These are phyloP conservation scores for Trichacis sp. DNA, from an alignment of 2,888 invertebrate genomes.

Conservation along the genomic window DNA sequence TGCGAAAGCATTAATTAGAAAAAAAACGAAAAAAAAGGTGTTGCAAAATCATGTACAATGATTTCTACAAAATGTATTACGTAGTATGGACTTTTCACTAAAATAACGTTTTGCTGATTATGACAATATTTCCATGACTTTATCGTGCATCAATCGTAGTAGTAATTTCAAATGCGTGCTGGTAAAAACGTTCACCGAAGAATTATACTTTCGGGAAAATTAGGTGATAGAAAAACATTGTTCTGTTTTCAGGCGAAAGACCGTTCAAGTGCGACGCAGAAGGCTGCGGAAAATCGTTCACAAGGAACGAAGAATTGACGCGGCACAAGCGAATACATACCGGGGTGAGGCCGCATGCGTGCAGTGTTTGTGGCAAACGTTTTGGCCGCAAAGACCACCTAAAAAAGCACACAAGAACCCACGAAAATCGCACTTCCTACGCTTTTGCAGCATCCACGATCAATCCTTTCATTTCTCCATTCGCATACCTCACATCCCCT, in stretches of 20 bases:
- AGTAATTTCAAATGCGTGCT: too few species aligned
- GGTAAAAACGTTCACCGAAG: background rate
- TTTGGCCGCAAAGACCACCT: constrained; percentile 95
- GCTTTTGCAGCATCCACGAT: constrained; percentile 36
- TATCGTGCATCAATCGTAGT: too few species aligned
- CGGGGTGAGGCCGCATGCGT: constrained; percentile 87
- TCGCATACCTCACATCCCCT: constrained; percentile 17
- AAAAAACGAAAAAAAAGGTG: too few species aligned
- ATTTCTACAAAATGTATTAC: too few species aligned
- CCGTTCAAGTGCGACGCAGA: constrained; percentile 89
- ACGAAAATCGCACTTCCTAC: constrained; percentile 67
- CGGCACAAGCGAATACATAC: constrained; percentile 92
- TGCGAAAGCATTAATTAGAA: too few species aligned
- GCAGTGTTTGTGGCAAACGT: constrained; percentile 88
- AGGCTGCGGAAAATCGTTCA: constrained; percentile 90
- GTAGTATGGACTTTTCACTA: too few species aligned
- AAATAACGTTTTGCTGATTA: too few species aligned
- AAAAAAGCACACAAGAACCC: constrained; percentile 93
- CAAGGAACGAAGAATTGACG: constrained; percentile 91
- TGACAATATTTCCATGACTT: too few species aligned
- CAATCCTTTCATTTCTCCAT: constrained; percentile 40
- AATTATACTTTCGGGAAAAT: background rate
- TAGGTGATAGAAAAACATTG: background rate
- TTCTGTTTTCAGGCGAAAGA: constrained; percentile 76
- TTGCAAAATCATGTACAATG: too few species aligned